Evolutionary conservation across 2,113 vertebrate genomes (phyloP).

Genomic region (Chamaea fasciata): DNA sequence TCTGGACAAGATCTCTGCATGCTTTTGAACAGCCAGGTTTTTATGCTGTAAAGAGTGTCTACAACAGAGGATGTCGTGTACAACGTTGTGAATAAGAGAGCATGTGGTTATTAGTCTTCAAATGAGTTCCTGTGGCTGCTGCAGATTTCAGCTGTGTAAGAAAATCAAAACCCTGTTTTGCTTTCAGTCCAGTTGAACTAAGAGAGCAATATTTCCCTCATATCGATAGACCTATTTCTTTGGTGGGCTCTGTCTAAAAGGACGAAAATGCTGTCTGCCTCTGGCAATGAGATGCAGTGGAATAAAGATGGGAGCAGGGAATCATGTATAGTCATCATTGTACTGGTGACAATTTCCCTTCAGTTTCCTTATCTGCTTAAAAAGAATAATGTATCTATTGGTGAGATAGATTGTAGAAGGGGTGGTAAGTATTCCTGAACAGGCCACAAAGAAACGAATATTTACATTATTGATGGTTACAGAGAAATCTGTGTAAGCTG

Average conservation of each 20-base stretch:
- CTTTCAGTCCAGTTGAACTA: not conserved
- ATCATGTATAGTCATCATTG: not conserved
- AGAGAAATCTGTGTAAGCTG: not conserved
- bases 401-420: not conserved
- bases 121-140: not conserved
- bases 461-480: not conserved
- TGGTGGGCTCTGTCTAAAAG: not conserved
- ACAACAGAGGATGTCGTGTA: not conserved
- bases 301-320: not conserved
- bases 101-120: not conserved
- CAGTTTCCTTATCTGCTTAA: not conserved
- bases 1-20: not conserved
- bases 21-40: not conserved
- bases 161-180: not conserved
- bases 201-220: not conserved
- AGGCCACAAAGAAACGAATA: not conserved
- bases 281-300: not conserved
- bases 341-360: not conserved
- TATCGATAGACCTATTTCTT: not conserved
- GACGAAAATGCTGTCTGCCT: not conserved
- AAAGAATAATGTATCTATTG: not conserved
- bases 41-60: not conserved
- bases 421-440: not conserved
- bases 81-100: not conserved
- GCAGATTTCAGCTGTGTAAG: not conserved